Evolutionary conservation across 2,888 invertebrate genomes (phyloP), one percentile per base, ranked within the genome.

Genomic region (Agonopterix alstromeriana): DNA sequence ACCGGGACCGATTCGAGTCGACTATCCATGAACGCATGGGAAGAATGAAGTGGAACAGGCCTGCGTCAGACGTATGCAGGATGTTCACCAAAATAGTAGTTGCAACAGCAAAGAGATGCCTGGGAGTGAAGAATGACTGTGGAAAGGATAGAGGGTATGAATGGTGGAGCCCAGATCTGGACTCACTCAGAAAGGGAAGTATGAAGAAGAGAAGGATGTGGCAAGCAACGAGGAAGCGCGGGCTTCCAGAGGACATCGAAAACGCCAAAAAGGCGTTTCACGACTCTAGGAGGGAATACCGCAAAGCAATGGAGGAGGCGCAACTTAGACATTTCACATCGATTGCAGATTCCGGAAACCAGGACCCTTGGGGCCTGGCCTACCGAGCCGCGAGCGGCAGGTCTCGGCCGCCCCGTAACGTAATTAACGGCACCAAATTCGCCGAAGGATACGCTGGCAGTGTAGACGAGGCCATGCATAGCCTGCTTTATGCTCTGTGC

Each of bases 301-400:
- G 53, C 36, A 35, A 42, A 14, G 17, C 43, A 7, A 55, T 54
- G 53, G 14, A 11, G 17, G 48, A 47, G 17, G 46, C 53, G 36
- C 52, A 56, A 35, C n/a, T 12, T 1, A 10, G 14, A 8, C 45
- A 42, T 35, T 52, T 54, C 12, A 5, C 38, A 8, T 2, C 8
- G 8, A 8, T 54, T 0, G 55, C 56, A 0, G 50, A 51, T 3
- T n/a, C 48, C 8, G 59, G 56, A 0, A 56, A 57, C 36, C 27
- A 40, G 3, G 53, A 56, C 35, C 55, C 57, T 0, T 58, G 56
- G 55, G 56, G 56, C 1, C 10, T 35, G 10, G 58, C 56, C 7
- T 56, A 57, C 40, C 35, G 44, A 2, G 27, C 17, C 10, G 49
- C 56, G 3, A 36, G 36, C n/a, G 54, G 52, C 2, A 42, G 53